Evolutionary conservation across 2,888 invertebrate genomes (phyloP).

Genomic region (Neoascia interrupta): DNA sequence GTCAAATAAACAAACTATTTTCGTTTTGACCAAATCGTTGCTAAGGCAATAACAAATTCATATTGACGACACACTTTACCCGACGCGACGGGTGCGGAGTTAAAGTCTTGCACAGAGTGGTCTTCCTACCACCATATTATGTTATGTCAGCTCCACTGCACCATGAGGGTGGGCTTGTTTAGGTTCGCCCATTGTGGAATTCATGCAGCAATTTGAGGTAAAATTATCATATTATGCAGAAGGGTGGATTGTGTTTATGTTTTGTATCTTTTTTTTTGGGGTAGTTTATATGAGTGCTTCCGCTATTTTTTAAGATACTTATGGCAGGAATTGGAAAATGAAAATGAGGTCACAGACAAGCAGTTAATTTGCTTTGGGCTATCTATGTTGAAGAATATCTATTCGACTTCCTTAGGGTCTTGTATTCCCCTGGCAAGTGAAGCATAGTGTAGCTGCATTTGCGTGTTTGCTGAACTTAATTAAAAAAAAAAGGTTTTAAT

Average conservation of each 20-base stretch:
- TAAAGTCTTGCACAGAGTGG: slow-evolving; percentile 8
- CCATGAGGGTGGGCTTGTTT: slow-evolving; percentile 11
- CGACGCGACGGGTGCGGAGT: slow-evolving; percentile 3
- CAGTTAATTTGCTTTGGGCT: too few species aligned
- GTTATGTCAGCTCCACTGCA: slow-evolving; percentile 8
- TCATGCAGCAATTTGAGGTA: slow-evolving; percentile 13
- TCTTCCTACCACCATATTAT: slow-evolving; percentile 41
- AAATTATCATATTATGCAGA: background rate
- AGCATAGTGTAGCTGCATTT: too few species aligned
- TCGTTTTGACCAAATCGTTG: slow-evolving; percentile 55
- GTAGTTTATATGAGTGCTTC: too few species aligned
- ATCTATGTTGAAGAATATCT: too few species aligned
- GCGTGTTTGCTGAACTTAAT: too few species aligned
- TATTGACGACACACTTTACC: background rate
- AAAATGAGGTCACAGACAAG: too few species aligned
- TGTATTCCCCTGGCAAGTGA: too few species aligned
- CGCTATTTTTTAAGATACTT: slow-evolving; percentile 19
- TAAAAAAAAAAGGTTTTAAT: too few species aligned
- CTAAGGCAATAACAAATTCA: slow-evolving; percentile 36
- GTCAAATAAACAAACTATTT: slow-evolving; percentile 49
- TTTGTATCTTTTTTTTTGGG: too few species aligned
- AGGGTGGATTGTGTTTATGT: too few species aligned
- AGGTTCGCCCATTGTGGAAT: background rate
- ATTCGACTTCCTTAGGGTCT: too few species aligned
- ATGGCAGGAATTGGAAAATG: too few species aligned